A percentile compares a stretch with the other conserved stretches of the same genome.
Conservation (phyloP, 2,888 invertebrate species). For the Xanthorhoe designata region DNA sequence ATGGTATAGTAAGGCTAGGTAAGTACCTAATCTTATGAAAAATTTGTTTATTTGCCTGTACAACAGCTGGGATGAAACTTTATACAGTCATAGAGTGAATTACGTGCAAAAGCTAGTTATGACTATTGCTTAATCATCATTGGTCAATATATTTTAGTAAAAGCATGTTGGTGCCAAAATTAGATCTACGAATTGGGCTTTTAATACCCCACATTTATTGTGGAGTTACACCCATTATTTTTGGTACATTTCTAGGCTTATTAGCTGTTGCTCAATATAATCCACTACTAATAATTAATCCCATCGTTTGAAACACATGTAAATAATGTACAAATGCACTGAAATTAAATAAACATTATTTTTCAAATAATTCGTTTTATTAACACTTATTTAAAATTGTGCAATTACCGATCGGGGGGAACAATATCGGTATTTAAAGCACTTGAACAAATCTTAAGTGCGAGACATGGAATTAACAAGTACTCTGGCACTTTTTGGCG, state of each 20-base stretch:
- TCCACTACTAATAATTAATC: constrained; percentile 47
- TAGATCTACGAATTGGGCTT: background rate
- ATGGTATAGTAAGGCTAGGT: too few relatives aligned
- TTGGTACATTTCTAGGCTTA: background rate
- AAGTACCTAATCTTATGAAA: too few relatives aligned
- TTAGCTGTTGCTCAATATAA: constrained; percentile 28
- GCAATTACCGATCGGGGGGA: constrained; percentile 67
- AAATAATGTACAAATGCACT: constrained; percentile 62
- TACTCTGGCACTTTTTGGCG: constrained; percentile 64
- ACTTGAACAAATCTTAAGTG: constrained; percentile 42
- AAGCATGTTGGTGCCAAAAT: constrained; percentile 32
- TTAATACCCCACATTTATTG: background rate
- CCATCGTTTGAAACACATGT: constrained; percentile 51
- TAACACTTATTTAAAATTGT: constrained; percentile 71
- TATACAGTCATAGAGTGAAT: background rate
- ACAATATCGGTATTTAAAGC: constrained; percentile 57
- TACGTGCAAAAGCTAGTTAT: background rate
- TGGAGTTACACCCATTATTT: background rate
- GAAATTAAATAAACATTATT: constrained; percentile 71
- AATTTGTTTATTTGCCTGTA: too few relatives aligned
- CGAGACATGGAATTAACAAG: constrained; percentile 72
- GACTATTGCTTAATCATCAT: constrained; percentile 1
- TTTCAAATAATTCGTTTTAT: constrained; percentile 74
- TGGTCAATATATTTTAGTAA: constrained; percentile 16
- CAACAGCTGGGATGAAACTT: background rate